Evolutionary conservation across 2,888 invertebrate species (phyloP).

Genomic region (Seira musarum): DNA sequence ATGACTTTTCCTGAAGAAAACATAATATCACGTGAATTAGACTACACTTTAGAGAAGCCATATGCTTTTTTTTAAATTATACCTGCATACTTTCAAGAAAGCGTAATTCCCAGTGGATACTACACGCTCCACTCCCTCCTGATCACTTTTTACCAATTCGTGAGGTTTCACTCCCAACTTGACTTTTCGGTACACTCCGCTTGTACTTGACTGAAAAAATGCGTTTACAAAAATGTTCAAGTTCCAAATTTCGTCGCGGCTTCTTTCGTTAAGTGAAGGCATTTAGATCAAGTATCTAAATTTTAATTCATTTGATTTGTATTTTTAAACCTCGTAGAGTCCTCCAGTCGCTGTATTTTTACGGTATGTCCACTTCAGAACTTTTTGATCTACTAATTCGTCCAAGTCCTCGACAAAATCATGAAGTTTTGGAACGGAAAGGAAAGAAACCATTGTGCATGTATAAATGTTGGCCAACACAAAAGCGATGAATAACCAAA

Average conservation of each 20-base stretch:
- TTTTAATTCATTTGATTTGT: too few species aligned
- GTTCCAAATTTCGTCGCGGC: too few species aligned
- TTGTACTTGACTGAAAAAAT: slow-evolving; percentile 56
- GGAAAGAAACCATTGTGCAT: slow-evolving; percentile 63
- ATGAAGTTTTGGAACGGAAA: slow-evolving; percentile 62
- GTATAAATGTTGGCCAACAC: slow-evolving; percentile 63
- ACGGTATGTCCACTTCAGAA: slow-evolving; percentile 20
- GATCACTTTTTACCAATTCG: slow-evolving; percentile 59
- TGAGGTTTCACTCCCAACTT: slow-evolving; percentile 49
- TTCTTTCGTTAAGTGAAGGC: too few species aligned
- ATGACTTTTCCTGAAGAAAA: slow-evolving; percentile 66
- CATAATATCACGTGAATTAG: background rate
- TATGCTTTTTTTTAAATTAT: slow-evolving; percentile 17
- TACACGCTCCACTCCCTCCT: slow-evolving; percentile 60
- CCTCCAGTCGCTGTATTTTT: slow-evolving; percentile 56
- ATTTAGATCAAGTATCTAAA: too few species aligned
- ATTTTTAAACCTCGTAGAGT: slow-evolving; percentile 43
- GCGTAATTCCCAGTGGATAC: slow-evolving; percentile 59
- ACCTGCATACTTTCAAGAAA: slow-evolving; percentile 64
- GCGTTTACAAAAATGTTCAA: background rate
- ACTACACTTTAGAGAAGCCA: background rate
- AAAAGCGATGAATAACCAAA: background rate
- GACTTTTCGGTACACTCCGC: slow-evolving; percentile 64
- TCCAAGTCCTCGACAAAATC: slow-evolving; percentile 62
- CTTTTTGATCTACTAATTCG: slow-evolving; percentile 48